Evolutionary conservation across 2,113 vertebrate genomes (phyloP).

Genomic region (Pollachius pollachius): DNA sequence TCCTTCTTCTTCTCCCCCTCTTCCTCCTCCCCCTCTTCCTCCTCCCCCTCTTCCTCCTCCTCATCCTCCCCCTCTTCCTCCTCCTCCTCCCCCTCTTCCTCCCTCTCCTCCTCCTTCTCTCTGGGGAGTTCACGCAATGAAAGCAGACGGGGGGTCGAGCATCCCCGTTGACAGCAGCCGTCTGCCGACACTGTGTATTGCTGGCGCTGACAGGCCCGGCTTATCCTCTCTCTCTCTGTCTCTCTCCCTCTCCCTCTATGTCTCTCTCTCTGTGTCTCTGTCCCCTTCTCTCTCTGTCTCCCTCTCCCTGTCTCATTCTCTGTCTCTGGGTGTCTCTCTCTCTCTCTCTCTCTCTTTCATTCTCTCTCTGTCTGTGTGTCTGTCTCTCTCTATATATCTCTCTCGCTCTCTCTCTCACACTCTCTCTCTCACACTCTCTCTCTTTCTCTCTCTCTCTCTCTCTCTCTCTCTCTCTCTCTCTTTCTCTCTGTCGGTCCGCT

Average conservation of each 20-base stretch:
- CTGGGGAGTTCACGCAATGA: slow-evolving; percentile 36
- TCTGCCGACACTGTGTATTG: slow-evolving; percentile 49
- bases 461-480: not conserved
- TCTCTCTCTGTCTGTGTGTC: too few species aligned
- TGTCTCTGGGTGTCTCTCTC: not conserved
- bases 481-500: slow-evolving; percentile 44
- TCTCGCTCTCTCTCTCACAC: too few species aligned
- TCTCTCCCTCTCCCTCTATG: not conserved
- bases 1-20: not conserved
- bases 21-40: slow-evolving; percentile 10
- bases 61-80: not conserved
- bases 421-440: too few species aligned
- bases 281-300: too few species aligned
- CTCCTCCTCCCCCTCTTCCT: not conserved
- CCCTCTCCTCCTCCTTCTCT: not conserved
- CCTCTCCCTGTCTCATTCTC: slow-evolving; percentile 24
- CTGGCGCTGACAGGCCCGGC: slow-evolving; percentile 65
- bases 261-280: too few species aligned
- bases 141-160: slow-evolving; percentile 35
- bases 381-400: not conserved
- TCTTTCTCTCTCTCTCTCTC: slow-evolving; percentile 25
- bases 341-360: not conserved
- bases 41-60: not conserved
- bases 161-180: slow-evolving; percentile 46
- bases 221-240: slow-evolving; percentile 58